phyloP scores from a whole-genome alignment of 2,888 invertebrate species.

The Nycteola revayana region DNA sequence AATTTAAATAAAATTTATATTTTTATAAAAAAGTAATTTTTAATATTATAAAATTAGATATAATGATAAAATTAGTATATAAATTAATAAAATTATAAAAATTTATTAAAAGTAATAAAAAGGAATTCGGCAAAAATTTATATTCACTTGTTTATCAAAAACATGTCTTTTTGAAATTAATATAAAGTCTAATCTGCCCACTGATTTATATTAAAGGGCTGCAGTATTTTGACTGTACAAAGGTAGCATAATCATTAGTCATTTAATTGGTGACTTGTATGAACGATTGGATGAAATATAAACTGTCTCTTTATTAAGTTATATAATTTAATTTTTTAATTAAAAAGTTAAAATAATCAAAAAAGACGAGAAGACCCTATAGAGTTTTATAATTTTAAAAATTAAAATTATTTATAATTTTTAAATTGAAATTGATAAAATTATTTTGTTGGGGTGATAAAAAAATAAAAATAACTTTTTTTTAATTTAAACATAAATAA shows the following conservation, averaged over 20 bases:
- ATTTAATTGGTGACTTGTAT: slow-evolving; percentile 91
- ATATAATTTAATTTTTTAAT: slow-evolving; percentile 73
- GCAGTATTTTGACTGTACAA: slow-evolving; percentile 90
- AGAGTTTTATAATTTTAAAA: slow-evolving; percentile 83
- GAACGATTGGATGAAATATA: slow-evolving; percentile 87
- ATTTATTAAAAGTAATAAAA: slow-evolving; percentile 63
- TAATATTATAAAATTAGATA: slow-evolving; percentile 64
- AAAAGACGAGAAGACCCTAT: slow-evolving; percentile 91
- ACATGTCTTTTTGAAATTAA: slow-evolving; percentile 85
- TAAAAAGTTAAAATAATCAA: slow-evolving; percentile 85
- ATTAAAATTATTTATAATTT: slow-evolving; percentile 55
- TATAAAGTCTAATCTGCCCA: slow-evolving; percentile 88
- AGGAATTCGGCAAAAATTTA: slow-evolving; percentile 84
- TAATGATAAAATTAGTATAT: slow-evolving; percentile 84
- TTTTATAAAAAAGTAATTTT: slow-evolving; percentile 66
- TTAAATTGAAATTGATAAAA: slow-evolving; percentile 43
- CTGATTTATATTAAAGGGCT: slow-evolving; percentile 87
- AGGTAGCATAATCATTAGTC: slow-evolving; percentile 90
- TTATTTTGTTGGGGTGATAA: slow-evolving; percentile 85
- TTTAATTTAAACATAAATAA: slow-evolving; percentile 50
- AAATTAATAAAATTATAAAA: slow-evolving; percentile 39
- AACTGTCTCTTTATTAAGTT: slow-evolving; percentile 74
- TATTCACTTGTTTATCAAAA: slow-evolving; percentile 90
- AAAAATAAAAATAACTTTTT: slow-evolving; percentile 83
- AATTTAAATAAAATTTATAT: slow-evolving; percentile 62